Evolutionary conservation across 2,797 vertebrate genomes (phyloP).

Genomic region (Chelidonichthys spinosus): DNA sequence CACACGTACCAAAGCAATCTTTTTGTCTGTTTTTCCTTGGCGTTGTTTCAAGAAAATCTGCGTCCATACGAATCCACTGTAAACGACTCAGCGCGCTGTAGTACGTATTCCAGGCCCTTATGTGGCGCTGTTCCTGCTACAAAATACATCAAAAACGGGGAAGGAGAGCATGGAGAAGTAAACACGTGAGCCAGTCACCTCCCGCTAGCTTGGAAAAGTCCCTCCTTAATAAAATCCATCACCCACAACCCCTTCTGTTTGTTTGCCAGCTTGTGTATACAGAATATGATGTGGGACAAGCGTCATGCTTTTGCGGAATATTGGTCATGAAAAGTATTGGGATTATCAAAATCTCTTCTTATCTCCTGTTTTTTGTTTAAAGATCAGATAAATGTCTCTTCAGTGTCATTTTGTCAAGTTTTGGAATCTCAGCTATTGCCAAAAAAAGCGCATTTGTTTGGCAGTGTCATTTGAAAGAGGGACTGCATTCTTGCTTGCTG

Average conservation of each 20-base stretch:
- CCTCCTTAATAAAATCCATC: neutral
- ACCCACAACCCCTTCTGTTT: neutral
- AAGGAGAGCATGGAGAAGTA: neutral
- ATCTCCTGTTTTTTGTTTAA: neutral
- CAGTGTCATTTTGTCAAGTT: neutral
- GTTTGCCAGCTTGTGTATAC: neutral
- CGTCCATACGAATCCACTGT: no score
- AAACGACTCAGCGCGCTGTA: no score
- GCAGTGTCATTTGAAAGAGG: neutral
- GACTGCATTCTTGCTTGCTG: neutral
- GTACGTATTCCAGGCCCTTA: no score
- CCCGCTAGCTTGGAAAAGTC: neutral
- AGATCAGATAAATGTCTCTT: neutral
- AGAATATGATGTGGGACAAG: neutral
- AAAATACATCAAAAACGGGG: no score
- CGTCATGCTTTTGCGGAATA: neutral
- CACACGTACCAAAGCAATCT: no score
- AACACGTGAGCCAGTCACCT: neutral
- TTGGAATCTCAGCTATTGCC: neutral
- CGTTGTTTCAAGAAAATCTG: no score
- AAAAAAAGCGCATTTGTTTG: neutral
- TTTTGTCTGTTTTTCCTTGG: no score
- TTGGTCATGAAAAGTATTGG: neutral
- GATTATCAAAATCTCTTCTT: neutral
- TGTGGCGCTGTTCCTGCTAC: no score